Evolutionary conservation across 2,113 vertebrate species (phyloP).

Genomic region (Caloenas nicobarica): DNA sequence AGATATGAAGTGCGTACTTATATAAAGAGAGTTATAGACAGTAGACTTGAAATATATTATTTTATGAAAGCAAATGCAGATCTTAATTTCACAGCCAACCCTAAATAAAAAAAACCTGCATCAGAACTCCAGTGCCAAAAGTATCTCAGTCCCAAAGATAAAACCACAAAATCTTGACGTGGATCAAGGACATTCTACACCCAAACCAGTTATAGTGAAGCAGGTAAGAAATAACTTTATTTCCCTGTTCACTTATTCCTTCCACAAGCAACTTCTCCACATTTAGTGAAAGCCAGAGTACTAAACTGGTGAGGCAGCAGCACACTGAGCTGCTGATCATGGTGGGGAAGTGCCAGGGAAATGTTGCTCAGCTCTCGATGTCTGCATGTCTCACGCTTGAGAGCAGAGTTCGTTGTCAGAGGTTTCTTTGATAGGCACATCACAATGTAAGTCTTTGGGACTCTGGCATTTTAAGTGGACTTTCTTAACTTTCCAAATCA

Average conservation of each 20-base stretch:
- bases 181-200: not conserved
- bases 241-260: not conserved
- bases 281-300: fast-evolving
- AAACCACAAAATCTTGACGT: not conserved
- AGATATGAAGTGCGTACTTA: not conserved
- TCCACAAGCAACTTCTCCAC: not conserved
- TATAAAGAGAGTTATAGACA: not conserved
- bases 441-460: not conserved
- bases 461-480: not conserved
- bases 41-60: not conserved
- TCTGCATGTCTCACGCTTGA: not conserved
- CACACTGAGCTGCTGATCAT: not conserved
- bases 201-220: not conserved
- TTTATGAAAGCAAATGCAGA: not conserved
- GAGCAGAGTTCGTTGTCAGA: not conserved
- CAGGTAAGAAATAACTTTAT: not conserved
- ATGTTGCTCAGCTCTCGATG: not conserved
- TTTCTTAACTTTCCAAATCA: not conserved
- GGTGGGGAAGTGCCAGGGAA: not conserved
- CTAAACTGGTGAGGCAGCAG: not conserved
- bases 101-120: not conserved
- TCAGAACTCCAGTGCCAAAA: not conserved
- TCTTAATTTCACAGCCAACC: not conserved
- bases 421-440: not conserved
- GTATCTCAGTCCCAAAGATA: not conserved